A percentile compares a stretch with the other conserved stretches of the same genome.
Evolutionary conservation across 2,797 vertebrate genomes (phyloP).

Genomic region (Falco berigora): DNA sequence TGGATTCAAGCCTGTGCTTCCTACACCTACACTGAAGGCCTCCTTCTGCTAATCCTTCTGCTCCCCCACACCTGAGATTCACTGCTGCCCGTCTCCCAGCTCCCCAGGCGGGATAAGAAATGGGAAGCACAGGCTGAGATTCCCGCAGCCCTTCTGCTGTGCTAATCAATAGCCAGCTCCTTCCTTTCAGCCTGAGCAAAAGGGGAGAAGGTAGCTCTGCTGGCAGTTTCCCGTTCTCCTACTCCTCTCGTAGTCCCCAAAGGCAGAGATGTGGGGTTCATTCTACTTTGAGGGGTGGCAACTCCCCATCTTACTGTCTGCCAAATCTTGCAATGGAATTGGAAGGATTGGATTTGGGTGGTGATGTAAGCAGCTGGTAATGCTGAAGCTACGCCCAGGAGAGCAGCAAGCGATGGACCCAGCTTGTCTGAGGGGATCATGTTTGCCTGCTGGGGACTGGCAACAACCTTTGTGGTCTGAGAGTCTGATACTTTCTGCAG

Average conservation of each 20-base stretch:
- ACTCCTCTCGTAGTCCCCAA: not conserved
- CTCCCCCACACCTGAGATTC: not conserved
- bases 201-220: not conserved
- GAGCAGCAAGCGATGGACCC: not conserved
- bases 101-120: not conserved
- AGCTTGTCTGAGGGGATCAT: not conserved
- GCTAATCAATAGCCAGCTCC: not conserved
- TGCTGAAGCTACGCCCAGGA: not conserved
- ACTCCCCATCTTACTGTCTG: not conserved
- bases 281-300: not conserved
- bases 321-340: not conserved
- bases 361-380: not conserved
- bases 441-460: not conserved
- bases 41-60: not conserved
- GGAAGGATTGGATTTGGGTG: not conserved
- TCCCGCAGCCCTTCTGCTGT: not conserved
- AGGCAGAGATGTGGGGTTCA: not conserved
- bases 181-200: not conserved
- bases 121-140: not conserved
- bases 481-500: not conserved
- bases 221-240: not conserved
- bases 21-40: not conserved
- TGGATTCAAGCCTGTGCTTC: not conserved
- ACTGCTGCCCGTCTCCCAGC: accelerated
- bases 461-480: not conserved